Conservation (phyloP, 37 sponge, comb jelly and placozoan species). For the Oscarella lobularis region DNA sequence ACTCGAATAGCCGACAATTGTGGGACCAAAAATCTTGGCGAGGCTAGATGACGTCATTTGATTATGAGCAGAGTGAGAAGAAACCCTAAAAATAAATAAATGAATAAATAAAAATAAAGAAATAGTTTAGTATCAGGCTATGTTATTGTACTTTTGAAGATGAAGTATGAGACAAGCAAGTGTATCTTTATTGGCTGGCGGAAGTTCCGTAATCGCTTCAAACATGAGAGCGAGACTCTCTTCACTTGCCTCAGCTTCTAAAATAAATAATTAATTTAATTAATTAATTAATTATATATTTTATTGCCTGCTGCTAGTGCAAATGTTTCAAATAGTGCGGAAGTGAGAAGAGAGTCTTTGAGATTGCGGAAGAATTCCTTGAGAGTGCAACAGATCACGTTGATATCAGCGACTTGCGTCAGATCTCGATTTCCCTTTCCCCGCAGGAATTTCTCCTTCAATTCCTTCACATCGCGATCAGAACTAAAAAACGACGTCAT, state of each 20-base stretch:
- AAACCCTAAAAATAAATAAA: constrained; percentile 26
- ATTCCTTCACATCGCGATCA: constrained; percentile 57
- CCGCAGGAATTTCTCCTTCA: constrained; percentile 67
- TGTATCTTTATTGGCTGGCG: constrained; percentile 80
- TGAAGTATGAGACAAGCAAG: constrained; percentile 86
- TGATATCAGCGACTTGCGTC: constrained; percentile 46
- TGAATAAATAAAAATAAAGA: background rate
- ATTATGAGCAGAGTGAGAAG: constrained; percentile 45
- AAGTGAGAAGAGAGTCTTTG: constrained; percentile 78
- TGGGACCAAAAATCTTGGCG: constrained; percentile 81
- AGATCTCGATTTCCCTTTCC: constrained; percentile 28
- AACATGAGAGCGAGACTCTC: constrained; percentile 35
- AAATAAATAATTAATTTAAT: too few relatives aligned
- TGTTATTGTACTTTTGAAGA: constrained; percentile 48
- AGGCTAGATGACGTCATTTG: constrained; percentile 75
- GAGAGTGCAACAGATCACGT: constrained; percentile 76
- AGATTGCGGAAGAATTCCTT: constrained; percentile 71
- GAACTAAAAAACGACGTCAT: too few relatives aligned
- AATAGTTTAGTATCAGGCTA: too few relatives aligned
- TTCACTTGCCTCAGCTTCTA: too few relatives aligned
- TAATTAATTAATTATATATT: too few relatives aligned
- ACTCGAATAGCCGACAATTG: constrained; percentile 54
- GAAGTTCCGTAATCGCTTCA: constrained; percentile 69
- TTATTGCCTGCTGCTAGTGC: constrained; percentile 53
- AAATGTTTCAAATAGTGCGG: constrained; percentile 43